Evolutionary conservation across 2,113 vertebrate genomes (phyloP).

Genomic region (Poeciliopsis retropinna): DNA sequence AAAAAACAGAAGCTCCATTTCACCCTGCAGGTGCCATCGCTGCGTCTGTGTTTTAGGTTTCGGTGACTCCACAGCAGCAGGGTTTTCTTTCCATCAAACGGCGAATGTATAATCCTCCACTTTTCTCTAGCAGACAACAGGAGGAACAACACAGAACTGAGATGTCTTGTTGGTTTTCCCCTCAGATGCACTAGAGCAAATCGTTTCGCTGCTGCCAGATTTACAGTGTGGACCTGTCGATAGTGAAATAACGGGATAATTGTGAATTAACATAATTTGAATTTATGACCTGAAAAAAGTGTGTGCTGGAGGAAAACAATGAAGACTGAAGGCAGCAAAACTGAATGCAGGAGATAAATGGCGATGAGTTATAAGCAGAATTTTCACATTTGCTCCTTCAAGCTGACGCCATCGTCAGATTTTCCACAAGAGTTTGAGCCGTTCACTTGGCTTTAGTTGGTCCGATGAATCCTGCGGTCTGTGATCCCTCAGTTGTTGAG

Average conservation of each 20-base stretch:
- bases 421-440: too few species aligned
- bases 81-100: constrained; percentile 25
- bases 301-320: background rate
- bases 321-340: background rate
- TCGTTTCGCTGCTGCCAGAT: background rate
- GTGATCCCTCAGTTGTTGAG: too few species aligned
- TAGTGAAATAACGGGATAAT: background rate
- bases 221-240: background rate
- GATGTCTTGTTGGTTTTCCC: too few species aligned
- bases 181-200: too few species aligned
- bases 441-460: too few species aligned
- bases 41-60: constrained; percentile 43
- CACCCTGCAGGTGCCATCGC: constrained; percentile 56
- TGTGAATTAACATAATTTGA: background rate
- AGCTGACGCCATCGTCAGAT: too few species aligned
- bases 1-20: constrained; percentile 57
- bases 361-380: too few species aligned
- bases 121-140: background rate
- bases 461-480: too few species aligned
- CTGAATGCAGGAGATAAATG: background rate
- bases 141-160: background rate
- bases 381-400: background rate
- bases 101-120: constrained; percentile 1
- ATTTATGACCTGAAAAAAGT: background rate
- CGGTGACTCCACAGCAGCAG: constrained; percentile 28